Percentiles rank a stretch among this genome's conserved stretches.
Conservation (phyloP, 2,888 invertebrate genomes). For the Drosophila demipolita region DNA sequence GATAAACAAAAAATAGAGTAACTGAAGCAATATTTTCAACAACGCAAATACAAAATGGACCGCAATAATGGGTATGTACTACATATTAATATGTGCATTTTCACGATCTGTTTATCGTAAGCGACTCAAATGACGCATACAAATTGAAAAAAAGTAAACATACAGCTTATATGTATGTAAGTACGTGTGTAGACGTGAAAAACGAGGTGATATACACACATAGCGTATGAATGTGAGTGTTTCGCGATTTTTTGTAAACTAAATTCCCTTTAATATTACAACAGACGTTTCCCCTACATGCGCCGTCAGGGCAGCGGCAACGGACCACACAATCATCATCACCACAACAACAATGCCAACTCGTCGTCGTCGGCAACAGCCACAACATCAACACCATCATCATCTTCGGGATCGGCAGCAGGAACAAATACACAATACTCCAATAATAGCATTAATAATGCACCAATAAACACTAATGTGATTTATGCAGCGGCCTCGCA, state of each 20-base stretch:
- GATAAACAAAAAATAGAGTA: conserved; percentile 63
- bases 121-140: conserved; percentile 49
- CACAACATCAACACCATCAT: conserved; percentile 58
- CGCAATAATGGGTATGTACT: conserved; percentile 82
- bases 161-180: conserved; percentile 13
- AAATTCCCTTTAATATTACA: conserved; percentile 26
- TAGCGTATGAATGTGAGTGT: background rate
- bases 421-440: conserved; percentile 66
- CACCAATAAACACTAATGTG: conserved; percentile 50
- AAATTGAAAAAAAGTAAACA: conserved; percentile 57
- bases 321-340: conserved; percentile 75
- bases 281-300: conserved; percentile 82
- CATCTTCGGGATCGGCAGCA: conserved; percentile 61
- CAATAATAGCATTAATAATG: conserved; percentile 71
- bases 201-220: conserved; percentile 26
- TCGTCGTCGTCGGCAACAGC: conserved; percentile 64
- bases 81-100: background rate
- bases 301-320: conserved; percentile 81
- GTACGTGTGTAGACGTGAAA: conserved; percentile 14
- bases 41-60: conserved; percentile 73
- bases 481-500: conserved; percentile 54
- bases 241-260: conserved; percentile 21
- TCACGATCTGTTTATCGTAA: conserved; percentile 12
- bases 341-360: conserved; percentile 73
- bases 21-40: conserved; percentile 38